Evolutionary conservation across 2,797 vertebrate species (phyloP).

Genomic region (Dendrocincla fuliginosa): DNA sequence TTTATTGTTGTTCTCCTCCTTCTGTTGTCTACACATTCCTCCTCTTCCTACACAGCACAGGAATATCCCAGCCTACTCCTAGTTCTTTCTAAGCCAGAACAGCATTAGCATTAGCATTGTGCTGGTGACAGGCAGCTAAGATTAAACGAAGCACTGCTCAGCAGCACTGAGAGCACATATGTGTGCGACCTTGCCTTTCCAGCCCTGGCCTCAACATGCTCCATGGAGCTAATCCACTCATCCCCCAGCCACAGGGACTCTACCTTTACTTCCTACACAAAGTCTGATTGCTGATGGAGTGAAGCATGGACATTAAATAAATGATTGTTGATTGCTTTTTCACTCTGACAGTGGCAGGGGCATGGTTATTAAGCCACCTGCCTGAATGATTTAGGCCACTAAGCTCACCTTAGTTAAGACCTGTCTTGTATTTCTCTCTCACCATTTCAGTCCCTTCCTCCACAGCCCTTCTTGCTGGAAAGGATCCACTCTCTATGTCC

Average conservation of each 20-base stretch:
- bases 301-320: not conserved
- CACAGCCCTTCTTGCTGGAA: not conserved
- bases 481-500: not conserved
- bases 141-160: not conserved
- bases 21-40: conserved; percentile 14
- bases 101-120: conserved; percentile 16
- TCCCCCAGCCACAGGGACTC: not conserved
- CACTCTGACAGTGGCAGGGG: not conserved
- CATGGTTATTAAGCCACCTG: not conserved
- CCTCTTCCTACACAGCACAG: conserved; percentile 23
- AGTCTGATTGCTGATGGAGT: not conserved
- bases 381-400: not conserved
- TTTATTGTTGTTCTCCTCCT: conserved; percentile 11
- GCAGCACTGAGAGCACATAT: not conserved
- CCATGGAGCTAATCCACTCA: not conserved
- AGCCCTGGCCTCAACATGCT: not conserved
- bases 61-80: conserved; percentile 42
- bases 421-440: not conserved
- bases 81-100: conserved; percentile 1
- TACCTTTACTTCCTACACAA: not conserved
- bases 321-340: not conserved
- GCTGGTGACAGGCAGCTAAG: conserved; percentile 14
- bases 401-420: not conserved
- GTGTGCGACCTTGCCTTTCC: not conserved
- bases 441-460: not conserved